Conservation (phyloP, 2,113 vertebrate species). For the Paradisaea rubra region DNA sequence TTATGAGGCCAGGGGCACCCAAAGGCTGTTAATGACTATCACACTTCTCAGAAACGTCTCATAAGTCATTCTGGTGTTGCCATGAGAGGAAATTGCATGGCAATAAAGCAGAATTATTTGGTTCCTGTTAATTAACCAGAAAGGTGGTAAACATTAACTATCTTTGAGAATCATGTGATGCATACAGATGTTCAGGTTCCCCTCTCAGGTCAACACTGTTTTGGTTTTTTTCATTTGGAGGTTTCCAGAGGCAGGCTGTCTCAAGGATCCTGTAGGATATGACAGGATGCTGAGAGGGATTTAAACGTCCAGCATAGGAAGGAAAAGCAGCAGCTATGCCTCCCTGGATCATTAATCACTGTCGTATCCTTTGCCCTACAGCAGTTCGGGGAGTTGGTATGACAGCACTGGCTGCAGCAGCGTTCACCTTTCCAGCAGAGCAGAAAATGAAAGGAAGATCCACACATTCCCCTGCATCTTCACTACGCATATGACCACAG, state of each 20-base stretch:
- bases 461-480: rapidly evolving
- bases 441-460: background rate
- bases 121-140: background rate
- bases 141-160: constrained; percentile 19
- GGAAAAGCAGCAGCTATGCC: background rate
- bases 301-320: background rate
- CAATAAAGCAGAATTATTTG: background rate
- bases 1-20: background rate
- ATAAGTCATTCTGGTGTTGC: background rate
- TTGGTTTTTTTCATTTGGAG: background rate
- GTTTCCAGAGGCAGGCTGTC: background rate
- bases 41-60: background rate
- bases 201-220: background rate
- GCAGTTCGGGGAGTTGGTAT: background rate
- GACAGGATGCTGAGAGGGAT: rapidly evolving
- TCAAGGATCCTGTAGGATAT: background rate
- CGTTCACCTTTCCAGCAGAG: background rate
- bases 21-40: background rate
- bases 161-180: background rate
- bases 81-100: background rate
- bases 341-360: background rate
- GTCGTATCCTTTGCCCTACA: background rate
- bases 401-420: background rate
- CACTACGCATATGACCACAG: rapidly evolving
- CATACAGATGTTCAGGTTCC: background rate